phyloP scores from a whole-genome alignment of 2,113 vertebrate species.

The Salvelinus namaycush region DNA sequence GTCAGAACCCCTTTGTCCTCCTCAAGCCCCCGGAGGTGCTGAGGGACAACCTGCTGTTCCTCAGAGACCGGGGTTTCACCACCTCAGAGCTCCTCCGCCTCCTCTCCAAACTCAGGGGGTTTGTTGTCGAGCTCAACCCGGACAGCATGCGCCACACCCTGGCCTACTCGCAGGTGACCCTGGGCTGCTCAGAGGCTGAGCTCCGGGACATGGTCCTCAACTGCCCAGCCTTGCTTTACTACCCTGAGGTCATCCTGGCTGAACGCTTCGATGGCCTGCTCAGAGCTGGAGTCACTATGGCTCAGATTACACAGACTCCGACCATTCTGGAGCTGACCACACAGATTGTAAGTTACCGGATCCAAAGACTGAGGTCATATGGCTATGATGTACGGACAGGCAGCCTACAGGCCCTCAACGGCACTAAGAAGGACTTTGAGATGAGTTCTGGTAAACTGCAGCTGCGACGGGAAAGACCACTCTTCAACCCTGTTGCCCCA shows the following conservation, averaged over 20 bases:
- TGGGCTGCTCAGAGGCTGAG: slow-evolving; percentile 80
- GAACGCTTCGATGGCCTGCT: slow-evolving; percentile 81
- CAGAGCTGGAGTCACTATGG: slow-evolving; percentile 73
- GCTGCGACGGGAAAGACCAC: slow-evolving; percentile 79
- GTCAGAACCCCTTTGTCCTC: slow-evolving; percentile 90
- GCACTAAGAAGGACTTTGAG: slow-evolving; percentile 93
- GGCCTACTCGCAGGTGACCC: slow-evolving; percentile 74
- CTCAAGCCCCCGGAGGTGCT: slow-evolving; percentile 75
- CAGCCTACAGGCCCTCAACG: slow-evolving; percentile 78
- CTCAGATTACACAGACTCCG: slow-evolving; percentile 81
- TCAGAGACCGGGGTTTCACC: slow-evolving; percentile 78
- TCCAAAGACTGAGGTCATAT: slow-evolving; percentile 80
- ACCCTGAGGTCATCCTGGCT: slow-evolving; percentile 77
- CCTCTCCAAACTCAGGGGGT: slow-evolving; percentile 87
- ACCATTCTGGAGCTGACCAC: slow-evolving; percentile 86
- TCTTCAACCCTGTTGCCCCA: slow-evolving; percentile 93
- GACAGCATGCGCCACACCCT: slow-evolving; percentile 77
- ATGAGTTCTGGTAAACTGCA: slow-evolving; percentile 79
- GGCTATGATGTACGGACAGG: slow-evolving; percentile 79
- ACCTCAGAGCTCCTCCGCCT: slow-evolving; percentile 82
- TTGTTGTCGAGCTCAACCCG: slow-evolving; percentile 84
- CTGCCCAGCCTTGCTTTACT: slow-evolving; percentile 88
- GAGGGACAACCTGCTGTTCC: slow-evolving; percentile 80
- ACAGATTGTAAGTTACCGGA: slow-evolving; percentile 84
- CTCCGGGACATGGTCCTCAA: slow-evolving; percentile 78